Conservation (phyloP, 2,888 invertebrate genomes). For the Megalurothrips usitatus region DNA sequence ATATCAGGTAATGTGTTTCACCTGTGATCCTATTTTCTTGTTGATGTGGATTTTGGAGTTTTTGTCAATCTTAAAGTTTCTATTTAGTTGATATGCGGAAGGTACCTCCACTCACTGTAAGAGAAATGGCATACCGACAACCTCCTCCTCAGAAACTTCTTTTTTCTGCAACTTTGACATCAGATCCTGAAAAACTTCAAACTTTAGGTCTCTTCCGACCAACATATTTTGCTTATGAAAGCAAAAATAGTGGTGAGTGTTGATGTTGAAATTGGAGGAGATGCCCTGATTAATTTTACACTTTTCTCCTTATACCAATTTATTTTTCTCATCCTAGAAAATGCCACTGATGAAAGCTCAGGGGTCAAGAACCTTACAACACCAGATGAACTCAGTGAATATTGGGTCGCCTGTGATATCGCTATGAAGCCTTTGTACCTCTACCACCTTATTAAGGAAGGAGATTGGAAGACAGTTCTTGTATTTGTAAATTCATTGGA, state of each 20-base stretch:
- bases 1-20: conserved; percentile 44
- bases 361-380: conserved; percentile 58
- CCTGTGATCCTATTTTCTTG: neutral
- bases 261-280: neutral
- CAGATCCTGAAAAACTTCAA: conserved; percentile 93
- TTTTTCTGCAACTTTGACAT: conserved; percentile 95
- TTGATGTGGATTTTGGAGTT: conserved; percentile 26
- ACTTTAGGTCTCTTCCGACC: conserved; percentile 87
- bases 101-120: conserved; percentile 52
- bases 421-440: conserved; percentile 77
- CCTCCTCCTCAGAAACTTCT: conserved; percentile 80
- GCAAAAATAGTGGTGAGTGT: conserved; percentile 30
- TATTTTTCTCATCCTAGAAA: neutral
- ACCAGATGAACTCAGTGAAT: conserved; percentile 69
- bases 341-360: neutral
- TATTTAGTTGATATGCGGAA: conserved; percentile 50
- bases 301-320: neutral
- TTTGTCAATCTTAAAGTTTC: conserved; percentile 26
- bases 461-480: conserved; percentile 70
- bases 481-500: conserved; percentile 84
- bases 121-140: conserved; percentile 48
- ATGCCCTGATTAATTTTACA: neutral
- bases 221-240: conserved; percentile 73
- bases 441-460: conserved; percentile 60
- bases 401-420: conserved; percentile 59